Evolutionary conservation across 2,113 vertebrate genomes (phyloP), one percentile per base, ranked within the genome.

Genomic region (Vulpes ferrilata): DNA sequence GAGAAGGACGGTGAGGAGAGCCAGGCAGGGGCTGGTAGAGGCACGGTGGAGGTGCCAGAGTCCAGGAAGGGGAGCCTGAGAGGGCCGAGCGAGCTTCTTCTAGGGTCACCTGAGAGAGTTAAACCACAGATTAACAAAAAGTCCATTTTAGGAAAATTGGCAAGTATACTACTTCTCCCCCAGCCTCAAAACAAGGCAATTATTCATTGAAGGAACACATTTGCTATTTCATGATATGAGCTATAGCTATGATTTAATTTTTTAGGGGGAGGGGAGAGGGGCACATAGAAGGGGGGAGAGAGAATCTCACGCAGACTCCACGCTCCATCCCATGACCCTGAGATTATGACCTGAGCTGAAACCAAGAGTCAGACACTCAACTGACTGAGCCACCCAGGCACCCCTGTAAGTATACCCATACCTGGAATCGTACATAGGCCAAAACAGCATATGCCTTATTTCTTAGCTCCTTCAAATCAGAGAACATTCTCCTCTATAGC

Each of bases 391-490:
- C 74, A 76, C 43, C 3, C 74, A 51, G 2, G 43, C 2, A 25
- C 13, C 25, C 25, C 13, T 51, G 16, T 69, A 20, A 19, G n/a
- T 96, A 53, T 71, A 35, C 87, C 78, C 76, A 80, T 60, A 57
- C 73, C 51, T 79, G 60, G 81, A 71, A 62, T 93, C 78, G 84
- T n/a, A 25, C 16, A 82, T 51, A 1, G 88, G 82, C 83, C 64
- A 93, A 84, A 94, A 96, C 76, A 73, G 51, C 86, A 20, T n/a
- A 22, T 79, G 30, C 32, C n/a, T 92, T 69, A 60, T 80, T 91
- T 86, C 93, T 86, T 76, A 84, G 51, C 69, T 60, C 38, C 59
- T 95, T 96, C 90, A 71, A 96, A 96, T 87, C 57, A 95, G 38
- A 35, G 55, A 86, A 74, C 13, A 80, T 62, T 82, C 57, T 91